Evolutionary conservation across 2,113 vertebrate species (phyloP), one percentile per base, ranked within the genome.

Genomic region (Percina caprodes): DNA sequence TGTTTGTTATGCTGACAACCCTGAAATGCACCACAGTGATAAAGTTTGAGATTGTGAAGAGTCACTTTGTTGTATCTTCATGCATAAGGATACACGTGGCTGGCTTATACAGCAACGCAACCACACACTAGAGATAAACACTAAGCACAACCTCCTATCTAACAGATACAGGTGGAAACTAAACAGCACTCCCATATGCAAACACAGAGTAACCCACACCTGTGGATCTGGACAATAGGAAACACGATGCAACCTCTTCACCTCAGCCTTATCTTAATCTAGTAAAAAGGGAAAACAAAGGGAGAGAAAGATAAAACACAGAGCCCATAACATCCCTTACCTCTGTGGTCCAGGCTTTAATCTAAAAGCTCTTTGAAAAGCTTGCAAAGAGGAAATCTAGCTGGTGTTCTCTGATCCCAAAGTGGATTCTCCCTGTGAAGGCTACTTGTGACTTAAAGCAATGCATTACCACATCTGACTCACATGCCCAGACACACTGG

Each of bases 321-420:
- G 61, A 89, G 69, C 69, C 65, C 80, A 76, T 55, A 91, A 75
- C 78, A 89, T 84, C 77, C 39, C 94, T 93, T 94, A 95, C 95
- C 94, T 95, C 79, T 30, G 71, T 82, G 82, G 65, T 80, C 82
- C 68, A 5, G 83, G 88, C 94, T 95, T 95, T 94, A 89, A 95
- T 95, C 93, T 94, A 86, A 69, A 67, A 77, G 67, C 85, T 89
- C 92, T 94, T 94, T 95, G 91, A 94, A 94, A 86, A 88, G 88
- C 87, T 81, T 39, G 86, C 85, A 87, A 88, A 87, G 76, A 60
- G 86, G 83, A 83, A 88, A 77, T 78, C 77, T 80, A 85, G 82
- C 84, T 83, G 81, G 42, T 79, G 87, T 76, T 90, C 84, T 92
- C 87, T 93, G 89, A 93, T 91, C 92, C 92, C 87, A 91, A 80